phyloP scores from a whole-genome alignment of 2,888 invertebrate genomes.

The Lapara coniferarum region DNA sequence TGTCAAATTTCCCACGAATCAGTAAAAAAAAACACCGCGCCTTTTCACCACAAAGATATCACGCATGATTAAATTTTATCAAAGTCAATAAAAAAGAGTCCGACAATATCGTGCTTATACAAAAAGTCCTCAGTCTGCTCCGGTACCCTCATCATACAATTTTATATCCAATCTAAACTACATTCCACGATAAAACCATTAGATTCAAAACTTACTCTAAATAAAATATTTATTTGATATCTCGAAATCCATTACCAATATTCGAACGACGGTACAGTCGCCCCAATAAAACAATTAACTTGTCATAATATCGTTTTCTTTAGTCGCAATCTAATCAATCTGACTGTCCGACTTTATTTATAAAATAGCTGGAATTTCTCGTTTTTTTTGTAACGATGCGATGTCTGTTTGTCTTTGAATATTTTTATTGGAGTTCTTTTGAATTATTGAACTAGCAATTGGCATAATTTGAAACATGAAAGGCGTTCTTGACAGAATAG shows the following conservation, averaged over 20 bases:
- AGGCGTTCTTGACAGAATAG: too few species aligned
- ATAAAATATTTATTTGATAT: slow-evolving; percentile 20
- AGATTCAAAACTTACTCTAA: slow-evolving; percentile 23
- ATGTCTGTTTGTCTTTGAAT: neutral
- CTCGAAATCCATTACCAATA: slow-evolving; percentile 7
- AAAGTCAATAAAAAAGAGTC: neutral
- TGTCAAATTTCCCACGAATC: neutral
- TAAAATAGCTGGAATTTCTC: neutral
- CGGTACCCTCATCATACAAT: slow-evolving; percentile 11
- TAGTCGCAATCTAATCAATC: slow-evolving; percentile 21
- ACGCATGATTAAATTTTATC: slow-evolving; percentile 1
- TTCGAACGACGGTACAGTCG: neutral
- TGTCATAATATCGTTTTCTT: slow-evolving; percentile 20
- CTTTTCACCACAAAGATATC: neutral
- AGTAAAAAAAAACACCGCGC: neutral
- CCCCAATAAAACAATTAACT: slow-evolving; percentile 18
- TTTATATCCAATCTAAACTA: slow-evolving; percentile 16
- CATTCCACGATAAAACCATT: slow-evolving; percentile 24
- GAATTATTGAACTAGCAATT: neutral
- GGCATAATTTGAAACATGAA: too few species aligned
- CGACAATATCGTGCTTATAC: neutral
- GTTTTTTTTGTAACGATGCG: neutral
- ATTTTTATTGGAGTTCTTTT: neutral
- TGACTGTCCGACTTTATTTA: slow-evolving; percentile 10
- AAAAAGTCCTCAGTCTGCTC: neutral